phyloP scores from a whole-genome alignment of 2,797 vertebrate species.

The Eulemur mongoz region DNA sequence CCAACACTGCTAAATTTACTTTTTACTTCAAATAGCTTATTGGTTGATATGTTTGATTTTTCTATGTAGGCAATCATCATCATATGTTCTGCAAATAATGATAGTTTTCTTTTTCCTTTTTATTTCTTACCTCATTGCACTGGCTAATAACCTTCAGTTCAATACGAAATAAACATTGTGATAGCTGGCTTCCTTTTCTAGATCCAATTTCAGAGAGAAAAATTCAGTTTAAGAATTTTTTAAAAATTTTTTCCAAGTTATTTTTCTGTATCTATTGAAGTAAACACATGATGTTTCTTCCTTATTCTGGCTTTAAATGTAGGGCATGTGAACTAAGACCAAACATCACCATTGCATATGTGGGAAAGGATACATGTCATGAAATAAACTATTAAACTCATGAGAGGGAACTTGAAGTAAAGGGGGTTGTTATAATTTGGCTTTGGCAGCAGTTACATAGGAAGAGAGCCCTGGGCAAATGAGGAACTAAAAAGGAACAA shows the following conservation, averaged over 20 bases:
- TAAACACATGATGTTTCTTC: background rate
- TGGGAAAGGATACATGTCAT: background rate
- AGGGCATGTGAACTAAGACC: background rate
- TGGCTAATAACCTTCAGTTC: background rate
- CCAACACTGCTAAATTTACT: background rate
- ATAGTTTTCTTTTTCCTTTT: background rate
- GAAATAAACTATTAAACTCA: background rate
- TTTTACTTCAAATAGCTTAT: background rate
- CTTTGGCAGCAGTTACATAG: background rate
- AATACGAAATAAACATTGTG: background rate
- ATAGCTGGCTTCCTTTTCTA: background rate
- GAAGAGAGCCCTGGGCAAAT: background rate
- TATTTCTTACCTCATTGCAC: background rate
- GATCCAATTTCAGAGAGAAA: background rate
- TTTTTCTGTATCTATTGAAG: background rate
- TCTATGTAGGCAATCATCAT: background rate
- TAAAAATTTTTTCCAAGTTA: background rate
- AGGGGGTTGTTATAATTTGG: background rate
- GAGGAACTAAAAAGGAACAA: background rate
- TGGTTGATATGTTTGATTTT: background rate
- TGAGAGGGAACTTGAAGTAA: background rate
- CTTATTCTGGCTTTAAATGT: background rate
- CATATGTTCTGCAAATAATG: background rate
- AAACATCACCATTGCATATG: background rate
- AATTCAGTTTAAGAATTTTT: background rate